Conservation (phyloP, 2,797 vertebrate genomes). For the Otus scops region DNA sequence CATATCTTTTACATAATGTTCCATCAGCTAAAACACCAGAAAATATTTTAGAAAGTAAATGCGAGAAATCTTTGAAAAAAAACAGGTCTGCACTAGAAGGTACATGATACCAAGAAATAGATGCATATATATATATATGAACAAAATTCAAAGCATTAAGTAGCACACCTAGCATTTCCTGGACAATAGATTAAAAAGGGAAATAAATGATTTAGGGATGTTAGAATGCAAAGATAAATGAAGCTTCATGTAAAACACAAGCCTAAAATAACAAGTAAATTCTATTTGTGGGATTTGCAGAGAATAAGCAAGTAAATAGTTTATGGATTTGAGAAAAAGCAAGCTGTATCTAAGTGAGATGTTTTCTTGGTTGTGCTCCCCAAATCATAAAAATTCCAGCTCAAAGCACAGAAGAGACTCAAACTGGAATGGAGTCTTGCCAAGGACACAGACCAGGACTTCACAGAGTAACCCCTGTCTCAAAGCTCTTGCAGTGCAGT, state of each 20-base stretch:
- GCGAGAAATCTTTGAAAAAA: background rate
- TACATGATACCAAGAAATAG: background rate
- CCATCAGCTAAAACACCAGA: background rate
- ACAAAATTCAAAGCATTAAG: background rate
- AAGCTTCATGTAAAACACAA: background rate
- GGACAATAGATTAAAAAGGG: background rate
- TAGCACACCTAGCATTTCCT: background rate
- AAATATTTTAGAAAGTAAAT: conserved; percentile 24
- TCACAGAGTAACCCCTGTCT: background rate
- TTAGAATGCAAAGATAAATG: background rate
- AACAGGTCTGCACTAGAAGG: background rate
- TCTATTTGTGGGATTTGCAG: background rate
- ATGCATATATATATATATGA: background rate
- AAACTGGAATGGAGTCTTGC: background rate
- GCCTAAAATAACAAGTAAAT: background rate
- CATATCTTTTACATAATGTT: background rate
- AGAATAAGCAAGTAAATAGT: background rate
- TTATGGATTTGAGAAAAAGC: background rate
- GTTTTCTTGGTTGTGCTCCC: background rate
- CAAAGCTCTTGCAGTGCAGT: background rate
- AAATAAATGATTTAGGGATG: background rate
- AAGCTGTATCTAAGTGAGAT: background rate
- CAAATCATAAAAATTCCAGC: background rate
- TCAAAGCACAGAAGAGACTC: background rate
- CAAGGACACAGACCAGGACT: background rate